A percentile compares a stretch with the other conserved stretches of the same genome.
Evolutionary conservation across 2,113 vertebrate species (phyloP).

Genomic region (Hiodon tergisus): DNA sequence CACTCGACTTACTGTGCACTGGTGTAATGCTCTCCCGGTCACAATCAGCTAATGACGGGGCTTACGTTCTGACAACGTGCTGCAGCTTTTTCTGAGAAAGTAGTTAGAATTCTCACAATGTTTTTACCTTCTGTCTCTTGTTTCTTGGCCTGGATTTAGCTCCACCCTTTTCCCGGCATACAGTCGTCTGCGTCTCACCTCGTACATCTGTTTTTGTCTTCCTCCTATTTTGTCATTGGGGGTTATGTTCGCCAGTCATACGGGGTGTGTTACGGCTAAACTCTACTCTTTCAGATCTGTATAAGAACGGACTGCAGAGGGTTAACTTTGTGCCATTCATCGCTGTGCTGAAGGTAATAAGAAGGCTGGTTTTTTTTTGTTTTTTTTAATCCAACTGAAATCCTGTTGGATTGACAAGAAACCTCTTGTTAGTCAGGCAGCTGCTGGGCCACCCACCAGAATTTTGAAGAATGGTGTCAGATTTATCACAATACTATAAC

Average conservation of each 20-base stretch:
- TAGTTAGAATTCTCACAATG: too few relatives aligned
- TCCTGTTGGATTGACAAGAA: not conserved
- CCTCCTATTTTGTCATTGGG: constrained; percentile 23
- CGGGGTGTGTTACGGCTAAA: constrained; percentile 41
- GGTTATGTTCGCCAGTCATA: constrained; percentile 45
- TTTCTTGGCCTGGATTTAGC: too few relatives aligned
- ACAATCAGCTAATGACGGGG: too few relatives aligned
- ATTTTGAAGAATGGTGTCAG: too few relatives aligned
- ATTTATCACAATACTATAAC: too few relatives aligned
- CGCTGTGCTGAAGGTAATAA: constrained; percentile 84
- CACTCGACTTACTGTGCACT: too few relatives aligned
- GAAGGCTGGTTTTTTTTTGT: constrained; percentile 35
- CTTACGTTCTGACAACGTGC: too few relatives aligned
- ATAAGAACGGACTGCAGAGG: constrained; percentile 97
- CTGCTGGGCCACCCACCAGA: too few relatives aligned
- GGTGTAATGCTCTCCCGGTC: too few relatives aligned
- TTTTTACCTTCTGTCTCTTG: too few relatives aligned
- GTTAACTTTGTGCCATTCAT: constrained; percentile 98
- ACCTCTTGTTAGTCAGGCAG: not conserved
- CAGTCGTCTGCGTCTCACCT: constrained; percentile 21
- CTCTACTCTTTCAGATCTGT: constrained; percentile 83
- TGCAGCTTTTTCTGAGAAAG: too few relatives aligned
- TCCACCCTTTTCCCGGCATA: too few relatives aligned
- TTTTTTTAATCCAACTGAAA: constrained; percentile 24
- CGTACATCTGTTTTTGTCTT: constrained; percentile 16